Percentiles rank a stretch among this genome's conserved stretches.
phyloP scores from a whole-genome alignment of 1,140 invertebrate genomes.

The Drosophila elegans region DNA sequence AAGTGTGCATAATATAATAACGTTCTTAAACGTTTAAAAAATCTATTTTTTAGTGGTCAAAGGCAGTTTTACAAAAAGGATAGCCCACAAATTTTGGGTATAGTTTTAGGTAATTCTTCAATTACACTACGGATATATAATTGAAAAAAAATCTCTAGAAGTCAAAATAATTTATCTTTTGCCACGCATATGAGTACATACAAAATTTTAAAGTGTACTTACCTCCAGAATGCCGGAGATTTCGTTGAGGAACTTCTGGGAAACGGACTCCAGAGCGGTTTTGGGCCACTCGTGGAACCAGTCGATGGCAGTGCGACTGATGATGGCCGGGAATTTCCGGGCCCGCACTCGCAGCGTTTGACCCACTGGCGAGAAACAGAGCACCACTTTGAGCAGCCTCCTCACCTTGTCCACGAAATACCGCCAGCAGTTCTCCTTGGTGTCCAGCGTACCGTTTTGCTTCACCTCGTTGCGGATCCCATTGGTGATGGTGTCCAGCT shows the following conservation, averaged over 20 bases:
- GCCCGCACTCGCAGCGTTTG: slow-evolving; percentile 93
- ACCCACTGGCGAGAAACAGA: slow-evolving; percentile 97
- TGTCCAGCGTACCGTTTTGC: slow-evolving; percentile 91
- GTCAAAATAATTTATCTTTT: neutral
- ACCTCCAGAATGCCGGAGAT: slow-evolving; percentile 89
- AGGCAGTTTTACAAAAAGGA: no score
- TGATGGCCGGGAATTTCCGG: slow-evolving; percentile 96
- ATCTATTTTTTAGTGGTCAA: no score
- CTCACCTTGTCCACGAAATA: slow-evolving; percentile 97
- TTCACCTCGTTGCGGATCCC: slow-evolving; percentile 93
- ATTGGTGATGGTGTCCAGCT: slow-evolving; percentile 94
- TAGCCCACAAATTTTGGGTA: no score
- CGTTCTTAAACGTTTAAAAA: no score
- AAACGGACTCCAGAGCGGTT: slow-evolving; percentile 95
- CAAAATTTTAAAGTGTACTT: slow-evolving; percentile 35
- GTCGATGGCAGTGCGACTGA: slow-evolving; percentile 96
- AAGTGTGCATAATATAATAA: no score
- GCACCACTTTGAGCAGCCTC: slow-evolving; percentile 89
- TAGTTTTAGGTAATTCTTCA: no score
- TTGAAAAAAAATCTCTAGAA: no score
- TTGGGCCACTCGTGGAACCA: slow-evolving; percentile 99
- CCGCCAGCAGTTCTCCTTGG: slow-evolving; percentile 97
- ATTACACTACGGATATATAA: no score
- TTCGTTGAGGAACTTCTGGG: slow-evolving; percentile 92
- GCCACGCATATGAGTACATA: no score